A percentile compares a stretch with the other conserved stretches of the same genome.
phyloP scores from a whole-genome alignment of 1,140 invertebrate species.

The Aphelinus certus region DNA sequence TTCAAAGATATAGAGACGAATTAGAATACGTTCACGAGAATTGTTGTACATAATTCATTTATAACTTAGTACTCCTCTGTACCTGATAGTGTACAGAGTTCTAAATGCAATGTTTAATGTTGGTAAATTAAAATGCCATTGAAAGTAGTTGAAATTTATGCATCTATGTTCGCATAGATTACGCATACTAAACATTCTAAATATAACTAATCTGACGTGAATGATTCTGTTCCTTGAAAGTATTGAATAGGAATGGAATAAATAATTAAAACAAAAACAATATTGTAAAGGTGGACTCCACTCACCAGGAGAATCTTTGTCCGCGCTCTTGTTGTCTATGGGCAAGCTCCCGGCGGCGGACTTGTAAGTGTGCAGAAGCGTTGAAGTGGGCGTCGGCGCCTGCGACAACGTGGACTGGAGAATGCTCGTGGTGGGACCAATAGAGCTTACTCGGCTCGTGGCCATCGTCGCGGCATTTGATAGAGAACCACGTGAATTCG shows the following conservation, averaged over 20 bases:
- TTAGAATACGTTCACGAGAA: no score
- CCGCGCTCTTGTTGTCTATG: constrained; percentile 56
- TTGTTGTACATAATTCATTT: no score
- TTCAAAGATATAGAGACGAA: no score
- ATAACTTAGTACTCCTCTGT: no score
- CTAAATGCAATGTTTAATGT: no score
- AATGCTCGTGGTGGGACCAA: constrained; percentile 59
- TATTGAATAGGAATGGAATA: constrained; percentile 13
- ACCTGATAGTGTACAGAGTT: no score
- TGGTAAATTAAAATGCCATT: no score
- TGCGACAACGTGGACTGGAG: constrained; percentile 63
- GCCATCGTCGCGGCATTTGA: neutral
- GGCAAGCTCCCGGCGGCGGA: constrained; percentile 52
- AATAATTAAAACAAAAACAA: constrained; percentile 1
- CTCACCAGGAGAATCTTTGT: constrained; percentile 51
- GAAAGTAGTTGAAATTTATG: no score
- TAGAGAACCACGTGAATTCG: neutral
- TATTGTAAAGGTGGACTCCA: constrained; percentile 21
- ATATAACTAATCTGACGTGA: no score
- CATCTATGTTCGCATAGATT: no score
- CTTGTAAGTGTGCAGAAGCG: constrained; percentile 56
- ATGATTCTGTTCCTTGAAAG: no score
- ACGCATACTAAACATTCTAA: no score
- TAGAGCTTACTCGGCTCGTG: constrained; percentile 44
- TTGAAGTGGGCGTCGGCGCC: constrained; percentile 46